Evolutionary conservation across 2,797 vertebrate species (phyloP), one percentile per base, ranked within the genome.

Genomic region (Falco naumanni): DNA sequence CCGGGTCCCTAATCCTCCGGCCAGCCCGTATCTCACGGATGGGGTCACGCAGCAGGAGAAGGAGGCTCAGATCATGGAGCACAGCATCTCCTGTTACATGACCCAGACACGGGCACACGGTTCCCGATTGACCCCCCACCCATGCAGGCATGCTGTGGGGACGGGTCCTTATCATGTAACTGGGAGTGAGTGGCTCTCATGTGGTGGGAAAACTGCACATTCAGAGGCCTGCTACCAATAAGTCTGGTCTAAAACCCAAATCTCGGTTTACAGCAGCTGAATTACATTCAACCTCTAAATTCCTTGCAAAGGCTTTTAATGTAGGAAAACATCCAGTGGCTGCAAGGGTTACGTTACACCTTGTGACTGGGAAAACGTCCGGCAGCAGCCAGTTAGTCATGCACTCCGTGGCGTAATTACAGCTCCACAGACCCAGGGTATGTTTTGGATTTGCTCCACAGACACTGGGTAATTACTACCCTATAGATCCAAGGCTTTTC

Each of bases 311-410:
- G 45, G 41, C 41, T 84, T 76, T 81, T 13, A 16, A 59, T 3
- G 24, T 48, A 41, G 88, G 64, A 65, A 84, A 81, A 75, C 57
- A 17, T 6, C 11, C 13, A 14, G 50, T 47, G 86, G 80, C 72
- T 60, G 26, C 22, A 21, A 87, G 93, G 91, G 75, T 95, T 96
- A 69, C 41, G 1, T 96, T 90, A 65, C 91, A 88, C 87, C 96
- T 91, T 86, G 95, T 96, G 97, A 94, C 91, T 50, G 88, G 91
- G 95, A 63, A 60, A 47, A 60, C 5, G 18, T 79, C 70, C 13
- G 33, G 47, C 77, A 78, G 66, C 80, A 78, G 61, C 4, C 37
- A 3, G 34, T 54, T 29, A 72, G 65, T 89, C 95, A 65, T 5
- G 7, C 37, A 8, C 37, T 10, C 89, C 47, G 11, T 13, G n/a